Evolutionary conservation across 1,140 invertebrate genomes (phyloP), one percentile per base, ranked within the genome.

Genomic region (Caenorhabditis remanei): DNA sequence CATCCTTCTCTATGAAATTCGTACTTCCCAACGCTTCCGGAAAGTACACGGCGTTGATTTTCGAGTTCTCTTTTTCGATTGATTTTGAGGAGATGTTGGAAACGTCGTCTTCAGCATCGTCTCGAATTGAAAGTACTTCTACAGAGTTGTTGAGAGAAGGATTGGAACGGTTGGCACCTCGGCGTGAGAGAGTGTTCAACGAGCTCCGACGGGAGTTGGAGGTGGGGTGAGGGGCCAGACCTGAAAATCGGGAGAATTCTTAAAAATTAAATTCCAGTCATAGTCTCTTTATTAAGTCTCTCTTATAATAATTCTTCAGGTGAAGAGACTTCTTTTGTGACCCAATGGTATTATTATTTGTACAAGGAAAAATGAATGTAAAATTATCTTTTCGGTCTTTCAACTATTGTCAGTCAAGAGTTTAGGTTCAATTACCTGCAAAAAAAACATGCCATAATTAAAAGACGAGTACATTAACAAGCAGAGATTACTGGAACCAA

Each of bases 1-100:
- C 98, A 91, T 98, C 96, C 91, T 96, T 95, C 46, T 97, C 98
- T 46, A 99, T 98, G 90, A 98, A 99, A 92, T 95, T 95, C 19
- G 95, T 93, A 0, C 97, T 96, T 0, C 97, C 98, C 0, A 96
- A 95, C 2, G 96, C 96, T 94, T 98, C 96, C 4, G 95, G 95
- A 93, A 67, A 88, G 40, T 83, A 87, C 0, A 84, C 58, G 16
- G 83, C 55, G 43, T 58, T 61, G 1, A 65, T n/a, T 32, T 84
- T 84, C 24, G 55, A 48, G n/a, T 85, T 85, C 24, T 85, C 85
- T n/a, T 85, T 85, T n/a, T 85, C 85, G 7, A 75, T 75, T 0
- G 86, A 87, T 67, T 87, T 87, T 24, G 86, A 43, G 2, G 65
- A 79, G 19, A 83, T 50, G 41, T 87, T 87, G 24, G 65, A 56